Evolutionary conservation across 2,113 vertebrate species (phyloP), one percentile per base, ranked within the genome.

Genomic region (Cinclus mexicanus): DNA sequence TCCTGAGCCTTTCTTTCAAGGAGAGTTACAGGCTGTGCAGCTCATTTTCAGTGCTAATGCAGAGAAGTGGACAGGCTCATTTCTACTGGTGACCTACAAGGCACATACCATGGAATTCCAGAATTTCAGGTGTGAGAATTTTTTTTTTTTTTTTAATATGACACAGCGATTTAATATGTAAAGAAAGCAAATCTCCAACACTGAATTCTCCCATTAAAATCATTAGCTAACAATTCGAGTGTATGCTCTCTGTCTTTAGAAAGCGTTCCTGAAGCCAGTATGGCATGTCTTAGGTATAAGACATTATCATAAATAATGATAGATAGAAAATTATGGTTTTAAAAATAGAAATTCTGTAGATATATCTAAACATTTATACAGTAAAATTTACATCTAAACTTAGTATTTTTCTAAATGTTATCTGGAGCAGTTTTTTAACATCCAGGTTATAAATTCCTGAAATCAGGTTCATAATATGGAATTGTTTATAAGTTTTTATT

Each of bases 401-500:
- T 69, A 50, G 6, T 64, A 72, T 69, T 92, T 91, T 90, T 90
- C 44, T 55, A 50, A 74, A 55, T 33, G 25, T 74, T 83, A 87
- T 12, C 19, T 64, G 35, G 41, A 74, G 50, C 5, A 0, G 2
- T 83, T 93, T 46, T 57, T 71, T n/a, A 31, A 77, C 6, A 26
- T 46, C 21, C 10, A 35, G 5, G 25, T 89, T 72, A 92, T 91
- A 95, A 94, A 92, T 85, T 87, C 80, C 70, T 63, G 52, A 91
- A 95, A 89, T 93, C 59, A 81, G 35, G 14, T 93, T 92, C n/a
- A 81, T 87, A 94, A 87, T 60, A 76, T 2, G 22, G 46, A 83
- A 91, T 89, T 92, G 56, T 91, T 85, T 91, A 76, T 80, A 87
- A 92, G 41, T 31, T 14, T 93, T 85, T 94, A 96, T 96, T 96